These are phyloP conservation scores for Drosophila melanocephala DNA, from an alignment of 2,888 invertebrate genomes.

Conservation along the genomic window DNA sequence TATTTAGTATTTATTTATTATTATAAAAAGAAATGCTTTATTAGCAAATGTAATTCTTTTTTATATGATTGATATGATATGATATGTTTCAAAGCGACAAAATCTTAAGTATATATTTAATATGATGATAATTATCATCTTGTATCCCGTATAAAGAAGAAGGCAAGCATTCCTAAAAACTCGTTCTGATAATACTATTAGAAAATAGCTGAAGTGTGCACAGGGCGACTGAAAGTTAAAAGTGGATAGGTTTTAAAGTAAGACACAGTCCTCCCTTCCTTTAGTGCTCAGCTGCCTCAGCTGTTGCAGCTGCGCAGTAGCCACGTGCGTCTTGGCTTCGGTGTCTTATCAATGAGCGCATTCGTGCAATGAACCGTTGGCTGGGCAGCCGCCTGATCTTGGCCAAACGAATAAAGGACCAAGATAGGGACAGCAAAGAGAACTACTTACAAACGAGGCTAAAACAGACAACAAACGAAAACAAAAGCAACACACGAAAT, in stretches of 20 bases:
- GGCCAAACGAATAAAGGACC: constrained; percentile 19
- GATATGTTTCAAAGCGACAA: not conserved
- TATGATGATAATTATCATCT: not conserved
- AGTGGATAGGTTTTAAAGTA: not conserved
- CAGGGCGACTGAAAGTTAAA: not conserved
- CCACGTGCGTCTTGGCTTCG: constrained; percentile 34
- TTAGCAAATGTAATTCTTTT: not conserved
- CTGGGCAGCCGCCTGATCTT: constrained; percentile 4
- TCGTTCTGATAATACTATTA: not conserved
- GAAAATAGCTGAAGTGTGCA: not conserved
- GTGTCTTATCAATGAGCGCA: constrained; percentile 36
- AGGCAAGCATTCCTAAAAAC: not conserved
- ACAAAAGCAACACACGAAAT: constrained; percentile 22
- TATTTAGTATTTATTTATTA: not conserved
- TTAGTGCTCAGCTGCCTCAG: constrained; percentile 4
- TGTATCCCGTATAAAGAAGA: not conserved
- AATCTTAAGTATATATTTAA: not conserved
- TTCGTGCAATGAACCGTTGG: constrained; percentile 15
- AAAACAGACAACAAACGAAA: constrained; percentile 12
- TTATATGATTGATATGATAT: not conserved
- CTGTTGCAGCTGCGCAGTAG: constrained; percentile 41
- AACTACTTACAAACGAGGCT: constrained; percentile 36
- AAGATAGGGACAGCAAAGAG: constrained; percentile 7
- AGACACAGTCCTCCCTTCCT: not conserved
- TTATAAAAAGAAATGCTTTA: not conserved